These are phyloP conservation scores for Mesaphorura yosii DNA, from an alignment of 1,140 invertebrate species.

Conservation along the genomic window DNA sequence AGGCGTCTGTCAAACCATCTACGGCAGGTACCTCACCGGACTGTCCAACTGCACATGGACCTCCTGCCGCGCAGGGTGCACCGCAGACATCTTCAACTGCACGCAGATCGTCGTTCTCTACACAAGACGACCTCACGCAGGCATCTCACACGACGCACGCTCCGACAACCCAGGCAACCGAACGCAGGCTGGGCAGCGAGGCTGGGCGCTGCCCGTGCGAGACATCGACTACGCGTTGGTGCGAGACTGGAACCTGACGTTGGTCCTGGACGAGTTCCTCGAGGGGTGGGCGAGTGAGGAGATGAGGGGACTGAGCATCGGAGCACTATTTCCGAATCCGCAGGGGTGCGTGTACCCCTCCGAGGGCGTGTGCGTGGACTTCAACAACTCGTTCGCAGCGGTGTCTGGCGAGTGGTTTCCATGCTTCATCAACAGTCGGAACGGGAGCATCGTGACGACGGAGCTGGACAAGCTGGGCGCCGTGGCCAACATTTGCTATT, in stretches of 20 bases:
- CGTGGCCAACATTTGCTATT: slow-evolving; percentile 29
- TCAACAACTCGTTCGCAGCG: slow-evolving; percentile 25
- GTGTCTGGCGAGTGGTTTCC: slow-evolving; percentile 22
- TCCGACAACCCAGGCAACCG: no score
- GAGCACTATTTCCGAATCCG: slow-evolving; percentile 33
- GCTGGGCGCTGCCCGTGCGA: background rate
- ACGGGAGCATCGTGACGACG: slow-evolving; percentile 30
- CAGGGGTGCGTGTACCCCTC: slow-evolving; percentile 36
- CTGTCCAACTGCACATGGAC: slow-evolving; percentile 35
- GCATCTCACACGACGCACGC: no score
- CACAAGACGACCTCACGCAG: slow-evolving; percentile 17
- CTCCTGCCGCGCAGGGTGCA: slow-evolving; percentile 35
- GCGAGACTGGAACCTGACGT: background rate
- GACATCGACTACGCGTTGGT: background rate
- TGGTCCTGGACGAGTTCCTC: background rate
- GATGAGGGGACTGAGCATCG: slow-evolving; percentile 8
- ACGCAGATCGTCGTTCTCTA: slow-evolving; percentile 34
- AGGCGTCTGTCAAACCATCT: slow-evolving; percentile 32
- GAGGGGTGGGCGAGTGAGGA: background rate
- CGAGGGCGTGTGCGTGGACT: slow-evolving; percentile 32
- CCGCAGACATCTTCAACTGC: slow-evolving; percentile 34
- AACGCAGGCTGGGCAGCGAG: background rate
- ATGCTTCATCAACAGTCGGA: slow-evolving; percentile 28
- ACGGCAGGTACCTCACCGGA: slow-evolving; percentile 27
- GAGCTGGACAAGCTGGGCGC: slow-evolving; percentile 28